Base-by-base conservation (phyloP, 2,888 invertebrate species). In the Troides aeacus region DNA sequence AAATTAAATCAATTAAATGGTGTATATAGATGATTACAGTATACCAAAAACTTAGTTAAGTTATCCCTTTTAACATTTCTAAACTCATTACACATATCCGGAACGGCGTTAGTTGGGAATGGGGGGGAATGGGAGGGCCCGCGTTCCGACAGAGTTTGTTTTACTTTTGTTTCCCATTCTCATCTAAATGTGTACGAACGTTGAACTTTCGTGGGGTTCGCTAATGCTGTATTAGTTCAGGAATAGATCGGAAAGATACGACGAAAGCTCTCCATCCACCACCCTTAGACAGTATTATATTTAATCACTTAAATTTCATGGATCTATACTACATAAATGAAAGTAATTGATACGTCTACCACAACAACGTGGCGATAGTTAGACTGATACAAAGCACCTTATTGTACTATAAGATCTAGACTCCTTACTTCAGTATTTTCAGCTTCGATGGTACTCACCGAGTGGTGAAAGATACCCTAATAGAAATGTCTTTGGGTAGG, bases 121-220 rank as follows among this genome's bases (percentile, higher is more conserved):
- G 64, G 39, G 1, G 39, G 39, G 10, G 30, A 30, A 30, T 30
- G 39, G 8, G 69, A 57, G 56, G 21, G 61, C n/a, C 56, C 42
- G 21, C 71, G 50, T 57, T 68, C 72, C 70, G n/a, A 67, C 64
- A 39, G 21, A 72, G 72, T 71, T 74, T 74, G 74, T 75, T 77
- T 79, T 80, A 78, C 74, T 80, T 80, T 81, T 79, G 79, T 81
- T 79, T 76, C 75, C 76, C 78, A 78, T 78, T 78, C 76, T 78
- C 76, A 68, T 79, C 79, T 82, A 81, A 79, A 82, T 81, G 76
- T 76, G 76, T 76, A 72, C 77, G 83, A 77, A 61, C 82, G 74
- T 78, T 81, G 82, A 83, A 81, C 82, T 74, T 73, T 57, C 62
- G 70, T 58, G 68, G 72, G 69, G 18, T 68, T 66, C 53, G 21